phyloP scores from a whole-genome alignment of 2,888 invertebrate genomes.

The Brachypalpus laphriformis region DNA sequence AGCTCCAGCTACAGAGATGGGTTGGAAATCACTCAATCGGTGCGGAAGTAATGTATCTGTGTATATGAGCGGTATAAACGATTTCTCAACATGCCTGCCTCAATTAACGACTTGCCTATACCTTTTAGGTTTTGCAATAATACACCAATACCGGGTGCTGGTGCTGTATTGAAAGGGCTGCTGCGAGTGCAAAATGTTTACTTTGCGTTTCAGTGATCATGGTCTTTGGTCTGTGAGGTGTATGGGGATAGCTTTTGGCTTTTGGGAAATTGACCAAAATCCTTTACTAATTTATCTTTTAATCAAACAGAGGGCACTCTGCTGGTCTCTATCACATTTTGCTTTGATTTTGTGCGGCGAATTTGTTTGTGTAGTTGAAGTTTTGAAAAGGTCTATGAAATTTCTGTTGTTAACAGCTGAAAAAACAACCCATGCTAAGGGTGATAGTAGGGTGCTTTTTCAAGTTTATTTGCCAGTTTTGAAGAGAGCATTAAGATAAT shows the following conservation, averaged over 20 bases:
- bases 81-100: slow-evolving; percentile 70
- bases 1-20: slow-evolving; percentile 10
- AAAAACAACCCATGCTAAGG: background rate
- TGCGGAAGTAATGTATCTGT: slow-evolving; percentile 64
- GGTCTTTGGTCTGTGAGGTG: slow-evolving; percentile 57
- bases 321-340: background rate
- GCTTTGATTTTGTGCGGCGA: slow-evolving; percentile 19
- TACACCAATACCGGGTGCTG: background rate
- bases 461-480: too few relatives aligned
- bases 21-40: slow-evolving; percentile 69
- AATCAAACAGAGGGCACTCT: slow-evolving; percentile 49
- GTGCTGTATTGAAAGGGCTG: slow-evolving; percentile 26
- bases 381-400: slow-evolving; percentile 20
- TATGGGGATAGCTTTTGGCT: slow-evolving; percentile 46
- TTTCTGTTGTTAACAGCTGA: slow-evolving; percentile 47
- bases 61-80: slow-evolving; percentile 62
- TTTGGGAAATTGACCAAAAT: slow-evolving; percentile 70
- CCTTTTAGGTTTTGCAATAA: slow-evolving; percentile 53
- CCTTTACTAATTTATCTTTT: slow-evolving; percentile 73
- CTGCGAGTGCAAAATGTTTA: slow-evolving; percentile 56
- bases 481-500: too few relatives aligned
- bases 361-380: slow-evolving; percentile 38
- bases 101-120: slow-evolving; percentile 68
- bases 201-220: slow-evolving; percentile 71
- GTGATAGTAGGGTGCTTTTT: background rate